These are phyloP conservation scores for Motacilla tschutschensis DNA, from an alignment of 2,113 vertebrate genomes.

Conservation along the genomic window DNA sequence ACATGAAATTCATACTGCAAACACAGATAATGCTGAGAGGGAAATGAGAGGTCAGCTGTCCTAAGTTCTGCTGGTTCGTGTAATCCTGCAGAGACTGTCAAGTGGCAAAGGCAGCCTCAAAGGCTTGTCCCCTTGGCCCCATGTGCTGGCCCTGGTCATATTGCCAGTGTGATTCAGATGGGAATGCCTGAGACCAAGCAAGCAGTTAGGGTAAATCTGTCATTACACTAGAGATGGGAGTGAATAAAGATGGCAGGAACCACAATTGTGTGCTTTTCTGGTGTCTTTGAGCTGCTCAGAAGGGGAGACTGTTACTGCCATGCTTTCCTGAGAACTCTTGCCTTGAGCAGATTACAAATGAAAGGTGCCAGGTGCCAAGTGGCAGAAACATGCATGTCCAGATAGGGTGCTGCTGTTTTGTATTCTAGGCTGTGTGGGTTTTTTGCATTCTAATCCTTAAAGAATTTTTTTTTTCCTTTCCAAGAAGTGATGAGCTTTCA, in stretches of 20 bases:
- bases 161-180: not conserved
- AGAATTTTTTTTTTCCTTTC: not conserved
- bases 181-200: not conserved
- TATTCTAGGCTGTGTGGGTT: not conserved
- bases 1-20: conserved; percentile 44
- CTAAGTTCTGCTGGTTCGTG: not conserved
- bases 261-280: not conserved
- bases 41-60: conserved; percentile 55
- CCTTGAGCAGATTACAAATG: not conserved
- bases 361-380: not conserved
- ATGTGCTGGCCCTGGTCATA: not conserved
- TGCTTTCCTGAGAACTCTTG: not conserved
- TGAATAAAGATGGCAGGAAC: not conserved
- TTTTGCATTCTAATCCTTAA: not conserved
- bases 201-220: not conserved
- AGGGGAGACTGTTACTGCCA: not conserved
- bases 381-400: accelerated
- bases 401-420: not conserved
- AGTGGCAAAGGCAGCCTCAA: conserved; percentile 9
- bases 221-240: not conserved
- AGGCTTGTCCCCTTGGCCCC: not conserved
- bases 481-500: not conserved
- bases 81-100: conserved; percentile 27
- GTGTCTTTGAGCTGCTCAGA: not conserved
- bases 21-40: conserved; percentile 28